phyloP scores from a whole-genome alignment of 1,140 invertebrate genomes.

The Bactericera cockerelli region DNA sequence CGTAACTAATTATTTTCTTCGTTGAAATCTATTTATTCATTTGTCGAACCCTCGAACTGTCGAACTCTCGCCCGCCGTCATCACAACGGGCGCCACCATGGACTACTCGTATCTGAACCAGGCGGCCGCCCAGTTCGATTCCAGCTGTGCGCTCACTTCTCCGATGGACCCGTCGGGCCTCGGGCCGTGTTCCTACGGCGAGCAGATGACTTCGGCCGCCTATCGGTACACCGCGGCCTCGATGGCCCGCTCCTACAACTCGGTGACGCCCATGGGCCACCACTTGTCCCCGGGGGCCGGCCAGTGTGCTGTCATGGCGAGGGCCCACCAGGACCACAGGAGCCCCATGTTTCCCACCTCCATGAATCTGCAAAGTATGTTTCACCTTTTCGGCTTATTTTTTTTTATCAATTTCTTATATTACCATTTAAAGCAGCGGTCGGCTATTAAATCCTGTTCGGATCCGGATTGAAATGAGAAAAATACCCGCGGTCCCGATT shows the following conservation, averaged over 20 bases:
- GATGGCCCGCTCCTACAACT: constrained; percentile 33
- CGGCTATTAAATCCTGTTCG: too few relatives aligned
- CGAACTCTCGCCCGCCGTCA: too few relatives aligned
- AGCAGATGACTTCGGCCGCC: constrained; percentile 69
- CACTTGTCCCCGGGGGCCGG: constrained; percentile 29
- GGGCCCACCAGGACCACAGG: constrained; percentile 32
- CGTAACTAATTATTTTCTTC: too few relatives aligned
- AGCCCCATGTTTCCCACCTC: constrained; percentile 43
- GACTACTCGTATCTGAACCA: constrained; percentile 58
- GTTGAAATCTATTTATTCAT: too few relatives aligned
- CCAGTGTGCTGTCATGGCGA: constrained; percentile 22
- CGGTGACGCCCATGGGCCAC: constrained; percentile 29
- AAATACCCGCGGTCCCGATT: too few relatives aligned
- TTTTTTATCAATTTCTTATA: too few relatives aligned
- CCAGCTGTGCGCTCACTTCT: constrained; percentile 42
- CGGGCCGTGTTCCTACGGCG: constrained; percentile 61
- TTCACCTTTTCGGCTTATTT: too few relatives aligned
- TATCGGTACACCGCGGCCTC: constrained; percentile 53
- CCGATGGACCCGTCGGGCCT: constrained; percentile 42
- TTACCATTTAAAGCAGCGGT: too few relatives aligned
- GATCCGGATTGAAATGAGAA: too few relatives aligned
- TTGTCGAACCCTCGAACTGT: too few relatives aligned
- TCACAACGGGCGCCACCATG: constrained; percentile 30
- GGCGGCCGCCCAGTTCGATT: constrained; percentile 39
- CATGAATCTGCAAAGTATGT: constrained; percentile 46